Evolutionary conservation across 37 sponge, comb jelly and placozoan species (phyloP).

Genomic region (Oscarella lobularis): DNA sequence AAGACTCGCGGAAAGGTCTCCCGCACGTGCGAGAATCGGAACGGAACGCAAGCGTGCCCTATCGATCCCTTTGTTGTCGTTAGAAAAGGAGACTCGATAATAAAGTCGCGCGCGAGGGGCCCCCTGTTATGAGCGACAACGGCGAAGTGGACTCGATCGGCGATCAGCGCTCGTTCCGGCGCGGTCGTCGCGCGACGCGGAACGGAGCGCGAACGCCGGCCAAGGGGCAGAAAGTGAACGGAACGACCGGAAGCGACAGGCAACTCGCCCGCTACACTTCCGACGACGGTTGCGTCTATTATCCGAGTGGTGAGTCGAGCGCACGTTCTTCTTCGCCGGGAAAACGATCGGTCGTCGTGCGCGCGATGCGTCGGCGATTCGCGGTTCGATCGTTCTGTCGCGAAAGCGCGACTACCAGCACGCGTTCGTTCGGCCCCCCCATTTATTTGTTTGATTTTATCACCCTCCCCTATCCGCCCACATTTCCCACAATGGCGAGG

Average conservation of each 20-base stretch:
- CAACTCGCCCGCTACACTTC: not conserved
- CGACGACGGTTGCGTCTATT: not conserved
- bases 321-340: not conserved
- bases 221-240: not conserved
- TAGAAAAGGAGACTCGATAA: too few species aligned
- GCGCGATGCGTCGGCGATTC: not conserved
- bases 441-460: constrained; percentile 5
- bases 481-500: not conserved
- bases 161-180: not conserved
- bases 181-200: not conserved
- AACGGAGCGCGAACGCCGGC: not conserved
- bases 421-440: not conserved
- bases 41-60: too few species aligned
- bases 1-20: too few species aligned
- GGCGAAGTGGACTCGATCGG: not conserved
- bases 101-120: not conserved
- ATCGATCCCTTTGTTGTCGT: too few species aligned
- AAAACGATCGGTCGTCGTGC: too few species aligned
- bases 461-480: not conserved
- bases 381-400: not conserved
- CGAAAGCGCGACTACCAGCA: too few species aligned
- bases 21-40: too few species aligned
- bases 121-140: not conserved
- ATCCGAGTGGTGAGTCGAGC: not conserved
- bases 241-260: not conserved